phyloP scores from a whole-genome alignment of 2,888 invertebrate species.

The Acanthoscelides obtectus region DNA sequence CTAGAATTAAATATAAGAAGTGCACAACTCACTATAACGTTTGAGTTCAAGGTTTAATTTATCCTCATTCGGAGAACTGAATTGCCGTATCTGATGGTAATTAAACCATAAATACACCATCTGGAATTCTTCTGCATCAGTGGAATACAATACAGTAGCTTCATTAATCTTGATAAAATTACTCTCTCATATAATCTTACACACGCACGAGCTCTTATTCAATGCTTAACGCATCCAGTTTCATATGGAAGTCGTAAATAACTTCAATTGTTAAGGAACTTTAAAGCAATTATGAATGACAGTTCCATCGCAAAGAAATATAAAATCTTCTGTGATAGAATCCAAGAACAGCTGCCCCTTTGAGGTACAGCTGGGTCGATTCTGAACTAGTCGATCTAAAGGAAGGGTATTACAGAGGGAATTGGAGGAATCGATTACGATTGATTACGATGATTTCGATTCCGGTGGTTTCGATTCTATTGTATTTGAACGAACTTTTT shows the following conservation, averaged over 20 bases:
- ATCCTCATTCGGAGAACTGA: background rate
- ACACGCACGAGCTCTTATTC: background rate
- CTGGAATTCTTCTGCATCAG: background rate
- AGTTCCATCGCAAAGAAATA: no score
- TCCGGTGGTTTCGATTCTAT: no score
- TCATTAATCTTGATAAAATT: background rate
- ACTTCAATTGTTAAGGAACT: background rate
- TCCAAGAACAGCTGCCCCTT: no score
- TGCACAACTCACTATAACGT: background rate
- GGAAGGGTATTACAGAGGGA: no score
- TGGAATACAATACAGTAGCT: background rate
- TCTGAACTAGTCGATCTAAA: no score
- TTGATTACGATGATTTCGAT: no score
- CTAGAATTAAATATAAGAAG: background rate
- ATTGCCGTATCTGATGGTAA: background rate
- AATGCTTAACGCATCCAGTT: background rate
- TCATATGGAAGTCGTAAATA: background rate
- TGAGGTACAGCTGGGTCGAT: no score
- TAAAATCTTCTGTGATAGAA: no score
- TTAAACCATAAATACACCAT: background rate
- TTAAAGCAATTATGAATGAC: background rate
- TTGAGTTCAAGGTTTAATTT: background rate
- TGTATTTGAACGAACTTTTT: no score
- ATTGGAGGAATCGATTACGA: no score
- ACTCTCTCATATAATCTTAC: background rate